Evolutionary conservation across 2,888 invertebrate species (phyloP).

Genomic region (Dryobota labecula): DNA sequence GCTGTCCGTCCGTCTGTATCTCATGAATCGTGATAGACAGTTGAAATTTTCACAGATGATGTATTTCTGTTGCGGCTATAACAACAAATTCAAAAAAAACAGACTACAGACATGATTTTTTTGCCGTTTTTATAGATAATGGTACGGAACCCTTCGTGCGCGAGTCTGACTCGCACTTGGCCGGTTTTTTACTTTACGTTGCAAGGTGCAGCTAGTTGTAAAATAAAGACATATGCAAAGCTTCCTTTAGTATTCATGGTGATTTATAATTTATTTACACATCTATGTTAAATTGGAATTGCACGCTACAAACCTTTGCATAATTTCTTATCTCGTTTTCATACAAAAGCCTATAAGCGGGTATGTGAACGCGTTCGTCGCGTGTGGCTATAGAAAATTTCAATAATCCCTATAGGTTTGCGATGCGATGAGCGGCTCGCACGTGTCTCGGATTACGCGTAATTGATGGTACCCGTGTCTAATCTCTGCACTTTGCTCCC

Average conservation of each 20-base stretch:
- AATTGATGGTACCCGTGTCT: slow-evolving; percentile 88
- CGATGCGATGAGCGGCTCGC: slow-evolving; percentile 81
- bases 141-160: too few species aligned
- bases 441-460: slow-evolving; percentile 87
- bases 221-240: too few species aligned
- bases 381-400: slow-evolving; percentile 80
- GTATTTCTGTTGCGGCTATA: too few species aligned
- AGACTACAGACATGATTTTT: too few species aligned
- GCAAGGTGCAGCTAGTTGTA: too few species aligned
- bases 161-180: too few species aligned
- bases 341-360: slow-evolving; percentile 47
- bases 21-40: too few species aligned
- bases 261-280: slow-evolving; percentile 44
- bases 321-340: slow-evolving; percentile 63
- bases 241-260: slow-evolving; percentile 19
- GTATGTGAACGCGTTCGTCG: slow-evolving; percentile 62
- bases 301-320: slow-evolving; percentile 44
- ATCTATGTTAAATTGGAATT: slow-evolving; percentile 33
- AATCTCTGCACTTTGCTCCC: slow-evolving; percentile 87
- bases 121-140: too few species aligned
- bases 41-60: too few species aligned
- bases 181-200: too few species aligned
- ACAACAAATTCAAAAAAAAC: too few species aligned
- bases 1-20: too few species aligned
- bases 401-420: slow-evolving; percentile 87